Evolutionary conservation across 1,140 invertebrate genomes (phyloP), one percentile per base, ranked within the genome.

Genomic region (Heliconius hewitsoni): DNA sequence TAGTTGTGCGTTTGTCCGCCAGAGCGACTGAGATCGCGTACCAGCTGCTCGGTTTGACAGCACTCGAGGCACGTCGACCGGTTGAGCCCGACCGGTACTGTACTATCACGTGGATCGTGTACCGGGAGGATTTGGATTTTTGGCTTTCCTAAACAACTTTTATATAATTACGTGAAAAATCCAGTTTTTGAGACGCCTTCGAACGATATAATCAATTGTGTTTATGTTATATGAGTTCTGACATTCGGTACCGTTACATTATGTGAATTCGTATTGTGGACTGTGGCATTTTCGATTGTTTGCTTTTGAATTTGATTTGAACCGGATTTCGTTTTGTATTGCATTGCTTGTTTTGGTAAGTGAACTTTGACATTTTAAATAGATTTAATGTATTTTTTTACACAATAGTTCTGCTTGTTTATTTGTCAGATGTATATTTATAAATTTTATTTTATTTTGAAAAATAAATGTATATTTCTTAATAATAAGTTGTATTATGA

Each of bases 31-130:
- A 78, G 90, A 85, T 87, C 87, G 73, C 86, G 73, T 55, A 87
- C 90, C 92, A 94, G 91, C 92, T 93, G 92, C 91, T 89, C 82
- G 87, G 86, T 93, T 93, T 93, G 91, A 93, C 93, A 93, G 90
- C 84, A 89, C 87, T 87, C 87, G 79, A 86, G 82, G 87, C 87
- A 85, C 87, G 91, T 87, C 90, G 86, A 88, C 88, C 84, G 91
- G 85, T 80, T 79, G 80, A 52, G 74, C 80, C 84, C 87, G 88
- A 85, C 85, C 82, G 85, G 86, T 86, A 87, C 85, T 84, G 86
- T 86, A 87, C 84, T 84, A 81, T 90, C 91, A 92, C 89, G 91
- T 93, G 91, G 85, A 88, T 79, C 82, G 79, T 81, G 86, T 82
- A 71, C 86, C 88, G 88, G 84, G 85, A 83, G 84, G 88, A 88